Evolutionary conservation across 2,797 vertebrate genomes (phyloP).

Genomic region (Holocentrus rufus): DNA sequence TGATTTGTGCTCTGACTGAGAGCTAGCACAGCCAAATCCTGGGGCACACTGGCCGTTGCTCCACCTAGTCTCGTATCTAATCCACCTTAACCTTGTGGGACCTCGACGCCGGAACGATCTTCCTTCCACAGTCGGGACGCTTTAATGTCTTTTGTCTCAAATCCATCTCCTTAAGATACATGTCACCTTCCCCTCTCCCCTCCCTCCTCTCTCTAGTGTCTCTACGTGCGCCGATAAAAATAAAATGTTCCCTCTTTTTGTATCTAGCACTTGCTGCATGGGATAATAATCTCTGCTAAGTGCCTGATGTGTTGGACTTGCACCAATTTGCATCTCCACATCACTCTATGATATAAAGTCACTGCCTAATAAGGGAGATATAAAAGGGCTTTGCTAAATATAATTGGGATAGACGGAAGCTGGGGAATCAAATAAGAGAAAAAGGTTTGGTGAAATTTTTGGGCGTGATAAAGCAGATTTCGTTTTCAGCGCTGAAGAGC

Average conservation of each 20-base stretch:
- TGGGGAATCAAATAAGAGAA: neutral
- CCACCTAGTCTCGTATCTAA: neutral
- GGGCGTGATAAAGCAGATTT: neutral
- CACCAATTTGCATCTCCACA: neutral
- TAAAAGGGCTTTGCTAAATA: neutral
- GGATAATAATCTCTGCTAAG: neutral
- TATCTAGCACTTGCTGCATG: neutral
- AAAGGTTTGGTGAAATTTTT: slow-evolving; percentile 17
- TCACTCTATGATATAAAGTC: neutral
- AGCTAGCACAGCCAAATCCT: neutral
- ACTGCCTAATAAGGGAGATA: neutral
- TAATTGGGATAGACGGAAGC: neutral
- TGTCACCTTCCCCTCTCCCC: too few relatives aligned
- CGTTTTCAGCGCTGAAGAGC: slow-evolving; percentile 9
- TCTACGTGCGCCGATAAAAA: neutral
- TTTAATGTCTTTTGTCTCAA: neutral
- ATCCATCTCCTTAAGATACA: neutral
- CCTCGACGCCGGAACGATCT: neutral
- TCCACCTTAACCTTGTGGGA: neutral
- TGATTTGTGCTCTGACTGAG: too few relatives aligned
- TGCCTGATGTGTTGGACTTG: slow-evolving; percentile 1
- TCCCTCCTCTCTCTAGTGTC: neutral
- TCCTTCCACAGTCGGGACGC: neutral
- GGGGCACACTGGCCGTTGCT: neutral
- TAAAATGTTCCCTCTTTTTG: neutral